Evolutionary conservation across 2,113 vertebrate species (phyloP), one percentile per base, ranked within the genome.

Genomic region (Polypterus senegalus): DNA sequence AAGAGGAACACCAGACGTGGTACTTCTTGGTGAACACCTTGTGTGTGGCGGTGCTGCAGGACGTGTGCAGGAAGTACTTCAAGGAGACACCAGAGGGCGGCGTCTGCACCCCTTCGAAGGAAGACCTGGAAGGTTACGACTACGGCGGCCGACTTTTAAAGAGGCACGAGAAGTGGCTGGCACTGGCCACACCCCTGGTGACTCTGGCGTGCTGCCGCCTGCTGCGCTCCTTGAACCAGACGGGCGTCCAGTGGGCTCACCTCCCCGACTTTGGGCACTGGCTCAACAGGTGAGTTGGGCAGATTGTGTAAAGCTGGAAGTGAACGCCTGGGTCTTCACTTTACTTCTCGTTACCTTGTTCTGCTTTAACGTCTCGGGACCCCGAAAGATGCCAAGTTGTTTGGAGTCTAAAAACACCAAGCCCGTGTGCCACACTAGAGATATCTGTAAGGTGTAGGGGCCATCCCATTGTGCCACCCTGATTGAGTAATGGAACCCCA

Each of bases 1-100:
- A 99, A 76, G 95, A 99, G 64, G 96, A 99, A 65, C 96, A 98
- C 71, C 94, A 98, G 72, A 96, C 88, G 7, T 99, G 96, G 96
- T 97, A 97, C 81, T 99, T 98, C 67, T 86, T 98, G 54, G 71
- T 92, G 71, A 96, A 74, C 73, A 97, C 95, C 0, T 88, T 99
- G 62, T 95, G 92, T 73, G 81, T 98, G 67, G 79, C 79, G 9
- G 63, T 98, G 64, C 89, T 91, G 73, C 92, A 92, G 56, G 89
- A 97, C 3, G 78, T 89, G 48, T 95, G 82, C 66, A 85, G 89
- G 63, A 86, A 79, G 71, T 87, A 86, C 76, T 90, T 95, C 74
- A 65, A 58, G 3, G 46, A 70, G 60, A 74, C 67, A 48, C 69
- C 53, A 9, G 0, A 2, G 0, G 58, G 49, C 11, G 4, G 43